These are phyloP conservation scores for Spilosoma lubricipeda DNA, from an alignment of 2,888 invertebrate species.

Conservation along the genomic window DNA sequence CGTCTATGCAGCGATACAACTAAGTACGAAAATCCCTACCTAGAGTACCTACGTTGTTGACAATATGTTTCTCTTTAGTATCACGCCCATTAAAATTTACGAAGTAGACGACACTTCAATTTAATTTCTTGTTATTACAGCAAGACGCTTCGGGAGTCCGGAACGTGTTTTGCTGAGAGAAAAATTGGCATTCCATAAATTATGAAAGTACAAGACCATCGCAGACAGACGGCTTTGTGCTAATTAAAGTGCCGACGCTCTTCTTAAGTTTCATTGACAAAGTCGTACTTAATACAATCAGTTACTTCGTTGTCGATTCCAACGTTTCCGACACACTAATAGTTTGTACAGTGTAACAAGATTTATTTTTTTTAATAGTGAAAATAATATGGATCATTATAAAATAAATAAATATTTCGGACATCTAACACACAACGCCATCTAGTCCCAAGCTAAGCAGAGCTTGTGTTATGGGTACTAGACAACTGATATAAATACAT, in stretches of 20 bases:
- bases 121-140: slow-evolving; percentile 65
- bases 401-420: too few species aligned
- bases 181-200: slow-evolving; percentile 69
- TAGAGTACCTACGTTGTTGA: slow-evolving; percentile 28
- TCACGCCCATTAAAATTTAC: slow-evolving; percentile 57
- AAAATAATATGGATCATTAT: too few species aligned
- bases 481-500: too few species aligned
- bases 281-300: slow-evolving; percentile 19
- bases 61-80: slow-evolving; percentile 41
- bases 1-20: slow-evolving; percentile 6
- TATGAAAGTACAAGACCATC: slow-evolving; percentile 57
- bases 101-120: slow-evolving; percentile 58
- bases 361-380: too few species aligned
- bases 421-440: too few species aligned
- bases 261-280: slow-evolving; percentile 43
- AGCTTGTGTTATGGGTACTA: too few species aligned
- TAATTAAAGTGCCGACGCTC: slow-evolving; percentile 63
- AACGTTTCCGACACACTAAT: background rate
- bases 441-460: too few species aligned
- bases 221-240: slow-evolving; percentile 57
- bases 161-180: slow-evolving; percentile 53
- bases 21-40: background rate
- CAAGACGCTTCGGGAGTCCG: slow-evolving; percentile 27
- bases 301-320: slow-evolving; percentile 8
- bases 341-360: slow-evolving; percentile 1